Base-by-base conservation (phyloP, 2,113 vertebrate genomes). In the Phaethornis superciliosus region DNA sequence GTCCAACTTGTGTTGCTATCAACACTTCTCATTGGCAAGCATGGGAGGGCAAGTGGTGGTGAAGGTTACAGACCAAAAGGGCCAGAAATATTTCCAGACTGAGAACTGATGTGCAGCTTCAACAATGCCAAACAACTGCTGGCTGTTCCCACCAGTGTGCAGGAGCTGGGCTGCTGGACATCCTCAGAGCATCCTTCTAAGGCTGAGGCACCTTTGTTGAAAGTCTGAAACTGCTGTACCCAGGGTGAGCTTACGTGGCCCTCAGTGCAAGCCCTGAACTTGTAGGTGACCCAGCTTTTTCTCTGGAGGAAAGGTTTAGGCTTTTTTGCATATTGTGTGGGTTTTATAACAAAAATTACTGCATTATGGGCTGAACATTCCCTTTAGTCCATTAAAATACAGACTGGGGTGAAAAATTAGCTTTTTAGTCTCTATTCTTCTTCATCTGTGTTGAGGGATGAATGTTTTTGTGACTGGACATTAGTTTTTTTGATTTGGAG, bases 271-370 rank as follows among this genome's bases (percentile, higher is more conserved):
- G 56, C 54, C 32, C 14, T 65, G 70, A 80, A 65, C 54, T 33
- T 37, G 52, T 63, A 85, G 17, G 33, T 75, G 47, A 70, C 35
- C 49, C 47, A 42, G 64, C 64, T 89, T 46, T 56, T 78, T 58
- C 42, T 81, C 35, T 63, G 52, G 24, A 93, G 64, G 22, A 85
- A 33, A 26, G 9, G 0, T 44, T n/a, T 70, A 40, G 46, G 46
- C 18, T 49, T 49, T 84, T 77, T 77, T 54, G 32, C 20, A 22
- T 71, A 55, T 75, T 2, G 0, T 68, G 27, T 47, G 67, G 40
- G 70, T 79, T 86, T 85, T 92, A 65, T 46, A 95, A 93, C 44
- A 62, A 88, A 94, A 59, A 7, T 76, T 85, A n/a, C 19, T 88
- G 55, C 24, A 46, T 9, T 42, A 52, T 52, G 67, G 46, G 51